Conservation (phyloP, 2,797 vertebrate species). For the Sebastes matsubarae region DNA sequence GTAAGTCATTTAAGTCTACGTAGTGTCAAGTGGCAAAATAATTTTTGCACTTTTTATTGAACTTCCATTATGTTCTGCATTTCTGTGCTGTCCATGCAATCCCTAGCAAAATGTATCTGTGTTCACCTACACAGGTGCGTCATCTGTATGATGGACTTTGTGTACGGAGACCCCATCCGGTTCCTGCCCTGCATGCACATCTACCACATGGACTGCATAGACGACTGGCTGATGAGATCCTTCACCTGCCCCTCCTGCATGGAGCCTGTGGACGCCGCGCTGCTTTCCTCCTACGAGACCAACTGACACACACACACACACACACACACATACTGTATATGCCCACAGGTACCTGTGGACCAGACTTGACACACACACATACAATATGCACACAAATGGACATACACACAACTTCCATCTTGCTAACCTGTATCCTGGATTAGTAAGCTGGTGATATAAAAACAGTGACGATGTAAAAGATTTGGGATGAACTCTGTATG, state of each 20-base stretch:
- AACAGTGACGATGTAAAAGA: slow-evolving; percentile 25
- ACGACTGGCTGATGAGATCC: slow-evolving; percentile 97
- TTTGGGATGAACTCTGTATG: slow-evolving; percentile 1
- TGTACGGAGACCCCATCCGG: slow-evolving; percentile 94
- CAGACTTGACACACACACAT: slow-evolving; percentile 17
- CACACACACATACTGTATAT: background rate
- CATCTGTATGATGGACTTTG: slow-evolving; percentile 99
- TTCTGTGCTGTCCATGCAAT: background rate
- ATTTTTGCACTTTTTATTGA: background rate
- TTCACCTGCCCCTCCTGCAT: slow-evolving; percentile 97
- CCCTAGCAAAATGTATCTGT: background rate
- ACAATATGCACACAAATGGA: slow-evolving; percentile 18
- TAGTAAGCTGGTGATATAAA: slow-evolving; percentile 45
- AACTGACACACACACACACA: slow-evolving; percentile 80
- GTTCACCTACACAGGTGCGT: slow-evolving; percentile 84
- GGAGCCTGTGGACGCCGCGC: slow-evolving; percentile 95
- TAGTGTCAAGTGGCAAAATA: background rate
- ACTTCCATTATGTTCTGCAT: background rate
- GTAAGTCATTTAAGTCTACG: background rate
- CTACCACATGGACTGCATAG: slow-evolving; percentile 98
- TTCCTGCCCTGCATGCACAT: slow-evolving; percentile 98
- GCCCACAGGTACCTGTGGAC: slow-evolving; percentile 5
- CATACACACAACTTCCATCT: slow-evolving; percentile 30
- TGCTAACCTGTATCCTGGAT: slow-evolving; percentile 52
- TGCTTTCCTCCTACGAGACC: slow-evolving; percentile 96